These are phyloP conservation scores for Gadus macrocephalus DNA, from an alignment of 2,113 vertebrate species.

Conservation along the genomic window DNA sequence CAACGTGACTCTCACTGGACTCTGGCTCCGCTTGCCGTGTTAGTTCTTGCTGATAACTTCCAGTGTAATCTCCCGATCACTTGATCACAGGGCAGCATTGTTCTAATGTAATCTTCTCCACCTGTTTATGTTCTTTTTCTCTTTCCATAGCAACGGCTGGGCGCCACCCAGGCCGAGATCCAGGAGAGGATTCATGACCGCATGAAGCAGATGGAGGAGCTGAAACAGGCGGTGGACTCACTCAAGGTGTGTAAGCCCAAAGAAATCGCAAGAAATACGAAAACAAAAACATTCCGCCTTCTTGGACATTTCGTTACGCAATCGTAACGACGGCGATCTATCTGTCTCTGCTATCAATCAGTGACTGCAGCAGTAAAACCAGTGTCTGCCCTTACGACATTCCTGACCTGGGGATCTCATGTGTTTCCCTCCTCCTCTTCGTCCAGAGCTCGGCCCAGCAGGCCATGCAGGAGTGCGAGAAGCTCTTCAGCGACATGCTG, in stretches of 20 bases:
- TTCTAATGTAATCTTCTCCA: neutral
- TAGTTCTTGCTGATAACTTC: neutral
- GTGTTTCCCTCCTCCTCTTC: too few relatives aligned
- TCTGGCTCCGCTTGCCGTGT: neutral
- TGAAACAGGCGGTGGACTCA: slow-evolving; percentile 74
- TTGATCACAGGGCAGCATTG: neutral
- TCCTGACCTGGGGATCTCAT: too few relatives aligned
- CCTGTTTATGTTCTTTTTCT: slow-evolving; percentile 23
- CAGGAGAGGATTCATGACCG: slow-evolving; percentile 77
- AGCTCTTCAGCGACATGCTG: slow-evolving; percentile 75
- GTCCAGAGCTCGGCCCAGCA: slow-evolving; percentile 70
- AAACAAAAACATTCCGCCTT: neutral
- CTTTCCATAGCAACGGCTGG: slow-evolving; percentile 67
- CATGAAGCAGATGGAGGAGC: slow-evolving; percentile 78
- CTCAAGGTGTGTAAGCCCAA: slow-evolving; percentile 62
- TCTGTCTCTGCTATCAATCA: too few relatives aligned
- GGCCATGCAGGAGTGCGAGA: slow-evolving; percentile 75
- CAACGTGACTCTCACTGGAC: slow-evolving; percentile 34
- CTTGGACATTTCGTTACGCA: slow-evolving; percentile 36
- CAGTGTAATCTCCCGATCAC: neutral
- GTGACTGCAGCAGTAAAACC: slow-evolving; percentile 13
- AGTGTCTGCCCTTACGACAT: slow-evolving; percentile 1
- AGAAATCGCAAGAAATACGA: neutral
- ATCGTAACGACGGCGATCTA: neutral
- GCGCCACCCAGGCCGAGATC: slow-evolving; percentile 76